Conservation (phyloP, 2,113 vertebrate species). For the Mionectes macconnelli region DNA sequence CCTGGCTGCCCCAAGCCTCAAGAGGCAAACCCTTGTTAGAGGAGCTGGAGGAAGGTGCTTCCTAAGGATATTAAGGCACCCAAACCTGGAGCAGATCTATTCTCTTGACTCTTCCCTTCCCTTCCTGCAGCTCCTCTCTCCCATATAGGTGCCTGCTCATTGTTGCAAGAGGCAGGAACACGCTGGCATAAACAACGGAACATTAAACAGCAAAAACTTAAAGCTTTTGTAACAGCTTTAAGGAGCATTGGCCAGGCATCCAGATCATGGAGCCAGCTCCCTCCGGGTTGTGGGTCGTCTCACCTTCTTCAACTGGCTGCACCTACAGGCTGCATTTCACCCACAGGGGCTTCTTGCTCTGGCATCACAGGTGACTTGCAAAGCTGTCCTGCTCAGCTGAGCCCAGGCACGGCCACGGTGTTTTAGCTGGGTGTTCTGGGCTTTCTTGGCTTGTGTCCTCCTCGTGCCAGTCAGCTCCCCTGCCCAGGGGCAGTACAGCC, state of each 20-base stretch:
- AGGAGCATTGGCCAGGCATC: background rate
- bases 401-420: accelerated
- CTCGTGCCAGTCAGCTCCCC: accelerated
- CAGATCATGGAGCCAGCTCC: background rate
- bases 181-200: background rate
- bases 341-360: background rate
- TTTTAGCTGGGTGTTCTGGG: background rate
- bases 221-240: background rate
- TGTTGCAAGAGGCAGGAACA: background rate
- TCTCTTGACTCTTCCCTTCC: constrained; percentile 3
- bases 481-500: background rate
- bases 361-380: background rate
- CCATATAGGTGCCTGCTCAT: background rate
- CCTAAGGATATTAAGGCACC: background rate
- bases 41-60: constrained; percentile 8
- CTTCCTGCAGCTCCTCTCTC: background rate
- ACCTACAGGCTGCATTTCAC: background rate
- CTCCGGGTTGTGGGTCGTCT: background rate
- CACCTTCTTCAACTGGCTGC: background rate
- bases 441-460: background rate
- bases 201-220: background rate
- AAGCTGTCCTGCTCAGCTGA: background rate
- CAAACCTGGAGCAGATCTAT: background rate
- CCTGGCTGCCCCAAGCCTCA: background rate
- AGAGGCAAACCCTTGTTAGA: background rate